Evolutionary conservation across 2,888 invertebrate species (phyloP), one percentile per base, ranked within the genome.

Genomic region (Caenorhabditis doughertyi): DNA sequence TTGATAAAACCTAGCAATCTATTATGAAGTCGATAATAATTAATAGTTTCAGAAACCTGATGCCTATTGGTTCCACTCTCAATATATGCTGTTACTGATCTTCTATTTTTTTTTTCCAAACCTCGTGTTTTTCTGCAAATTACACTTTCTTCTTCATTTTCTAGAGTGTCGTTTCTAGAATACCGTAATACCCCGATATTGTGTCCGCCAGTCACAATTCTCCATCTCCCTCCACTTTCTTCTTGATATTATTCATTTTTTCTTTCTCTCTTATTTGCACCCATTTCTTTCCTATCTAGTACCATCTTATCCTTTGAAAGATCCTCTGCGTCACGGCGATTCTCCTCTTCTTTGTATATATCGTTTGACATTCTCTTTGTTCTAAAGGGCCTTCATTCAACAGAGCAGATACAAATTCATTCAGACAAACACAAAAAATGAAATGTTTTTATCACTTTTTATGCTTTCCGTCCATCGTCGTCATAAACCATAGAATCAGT

Each of bases 301-400:
- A 25, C 35, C 65, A 42, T 55, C 67, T 53, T 55, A 55, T 67
- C 53, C 67, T n/a, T 18, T 42, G 23, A 13, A n/a, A 39, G 25
- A 67, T 53, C 67, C 53, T 13, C 67, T 67, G 27, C 67, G 67
- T 67, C 55, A 55, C 27, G 11, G n/a, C 8, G 9, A 3, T 51
- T 35, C 27, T 18, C 25, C 27, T 27, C 8, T 23, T 44, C 5
- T 49, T 27, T 51, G 35, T 11, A 35, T 29, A 29, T 56, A 39
- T n/a, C 39, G 29, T 3, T 29, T 29, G 7, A 23, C n/a, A n/a
- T n/a, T n/a, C n/a, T n/a, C n/a, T n/a, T n/a, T n/a, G n/a, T n/a
- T n/a, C n/a, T n/a, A n/a, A n/a, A n/a, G n/a, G n/a, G n/a, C n/a
- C n/a, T n/a, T n/a, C n/a, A n/a, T n/a, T n/a, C n/a, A n/a, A n/a